phyloP scores from a whole-genome alignment of 2,797 vertebrate species.

The Zenarchopterus dispar region DNA sequence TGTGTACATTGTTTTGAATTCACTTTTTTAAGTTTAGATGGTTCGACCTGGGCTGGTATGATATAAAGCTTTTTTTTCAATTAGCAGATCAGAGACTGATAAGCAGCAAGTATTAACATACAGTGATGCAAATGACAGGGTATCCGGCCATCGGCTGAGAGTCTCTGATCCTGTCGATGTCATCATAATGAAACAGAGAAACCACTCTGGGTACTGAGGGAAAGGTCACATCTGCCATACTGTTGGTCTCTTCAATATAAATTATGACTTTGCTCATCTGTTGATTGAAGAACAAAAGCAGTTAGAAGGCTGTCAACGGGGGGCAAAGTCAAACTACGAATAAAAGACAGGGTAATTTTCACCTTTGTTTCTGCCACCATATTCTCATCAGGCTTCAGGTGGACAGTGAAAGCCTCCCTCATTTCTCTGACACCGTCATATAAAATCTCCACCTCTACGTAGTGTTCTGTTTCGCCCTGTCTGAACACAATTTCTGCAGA shows the following conservation, averaged over 20 bases:
- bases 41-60: too few relatives aligned
- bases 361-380: conserved; percentile 97
- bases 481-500: conserved; percentile 91
- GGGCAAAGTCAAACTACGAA: conserved; percentile 15
- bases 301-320: conserved; percentile 1
- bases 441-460: conserved; percentile 91
- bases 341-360: conserved; percentile 11
- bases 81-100: too few relatives aligned
- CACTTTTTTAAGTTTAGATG: too few relatives aligned
- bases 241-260: conserved; percentile 93
- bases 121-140: conserved; percentile 94
- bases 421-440: conserved; percentile 92
- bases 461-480: conserved; percentile 87
- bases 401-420: conserved; percentile 96
- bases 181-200: conserved; percentile 91
- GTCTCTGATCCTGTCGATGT: conserved; percentile 75
- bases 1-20: conserved; percentile 11
- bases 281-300: conserved; percentile 41
- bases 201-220: conserved; percentile 90
- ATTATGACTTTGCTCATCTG: conserved; percentile 92
- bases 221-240: conserved; percentile 95
- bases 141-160: conserved; percentile 88
- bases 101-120: conserved; percentile 63
- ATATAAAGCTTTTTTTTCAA: too few relatives aligned
- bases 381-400: conserved; percentile 94